Conservation (phyloP, 2,888 invertebrate genomes). For the Trichopria drosophilae region DNA sequence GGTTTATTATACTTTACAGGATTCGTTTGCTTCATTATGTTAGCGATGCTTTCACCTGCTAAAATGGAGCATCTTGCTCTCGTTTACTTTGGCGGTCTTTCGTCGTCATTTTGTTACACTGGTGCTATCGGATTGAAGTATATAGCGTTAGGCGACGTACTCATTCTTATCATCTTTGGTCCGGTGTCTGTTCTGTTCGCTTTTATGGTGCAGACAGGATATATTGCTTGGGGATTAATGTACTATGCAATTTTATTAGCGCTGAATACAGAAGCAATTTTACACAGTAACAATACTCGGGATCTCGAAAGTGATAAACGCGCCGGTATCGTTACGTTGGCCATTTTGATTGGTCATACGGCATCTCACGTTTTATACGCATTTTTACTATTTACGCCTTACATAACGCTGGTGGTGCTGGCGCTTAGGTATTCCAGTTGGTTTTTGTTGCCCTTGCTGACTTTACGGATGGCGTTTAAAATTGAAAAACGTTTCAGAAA, state of each 20-base stretch:
- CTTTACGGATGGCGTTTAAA: slow-evolving; percentile 84
- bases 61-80: slow-evolving; percentile 93
- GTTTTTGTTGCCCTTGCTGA: slow-evolving; percentile 86
- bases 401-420: slow-evolving; percentile 84
- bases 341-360: slow-evolving; percentile 89
- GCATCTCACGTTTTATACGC: slow-evolving; percentile 90
- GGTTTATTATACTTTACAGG: slow-evolving; percentile 86
- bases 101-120: slow-evolving; percentile 94
- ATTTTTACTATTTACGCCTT: slow-evolving; percentile 86
- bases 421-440: slow-evolving; percentile 82
- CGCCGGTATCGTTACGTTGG: slow-evolving; percentile 91
- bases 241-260: slow-evolving; percentile 93
- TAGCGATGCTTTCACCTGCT: slow-evolving; percentile 81
- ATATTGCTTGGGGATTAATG: slow-evolving; percentile 86
- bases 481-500: slow-evolving; percentile 86
- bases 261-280: slow-evolving; percentile 90
- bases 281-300: slow-evolving; percentile 93
- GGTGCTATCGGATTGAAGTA: slow-evolving; percentile 95
- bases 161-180: slow-evolving; percentile 90
- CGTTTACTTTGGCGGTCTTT: slow-evolving; percentile 92
- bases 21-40: slow-evolving; percentile 78
- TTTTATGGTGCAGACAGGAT: slow-evolving; percentile 89
- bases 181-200: slow-evolving; percentile 93
- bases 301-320: slow-evolving; percentile 85
- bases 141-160: slow-evolving; percentile 89